Evolutionary conservation across 2,113 vertebrate species (phyloP).

Genomic region (Nibea albiflora): DNA sequence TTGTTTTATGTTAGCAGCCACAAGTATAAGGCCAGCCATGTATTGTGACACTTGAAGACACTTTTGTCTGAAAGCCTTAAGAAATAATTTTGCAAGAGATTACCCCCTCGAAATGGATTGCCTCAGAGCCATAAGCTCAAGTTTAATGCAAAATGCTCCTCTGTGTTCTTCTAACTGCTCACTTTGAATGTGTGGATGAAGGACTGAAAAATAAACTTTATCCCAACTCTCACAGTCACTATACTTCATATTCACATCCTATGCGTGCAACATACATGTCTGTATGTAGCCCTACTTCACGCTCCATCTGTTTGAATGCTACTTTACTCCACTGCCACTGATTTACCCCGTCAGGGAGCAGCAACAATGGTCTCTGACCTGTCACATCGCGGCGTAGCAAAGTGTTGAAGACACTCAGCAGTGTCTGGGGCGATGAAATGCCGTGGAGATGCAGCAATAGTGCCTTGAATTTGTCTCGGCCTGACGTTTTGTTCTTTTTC

Average conservation of each 20-base stretch:
- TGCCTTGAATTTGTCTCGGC: conserved; percentile 35
- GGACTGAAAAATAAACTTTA: not conserved
- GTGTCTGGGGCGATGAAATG: conserved; percentile 37
- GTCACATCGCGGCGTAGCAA: conserved; percentile 45
- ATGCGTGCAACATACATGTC: not conserved
- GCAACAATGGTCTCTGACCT: conserved; percentile 51
- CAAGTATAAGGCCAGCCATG: not conserved
- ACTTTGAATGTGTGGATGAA: too few relatives aligned
- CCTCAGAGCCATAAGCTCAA: not conserved
- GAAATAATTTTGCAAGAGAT: conserved; percentile 27
- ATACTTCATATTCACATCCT: not conserved
- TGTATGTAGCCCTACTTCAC: conserved; percentile 37
- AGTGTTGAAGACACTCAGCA: conserved; percentile 47
- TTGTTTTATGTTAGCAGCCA: not conserved
- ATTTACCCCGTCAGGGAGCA: conserved; percentile 56
- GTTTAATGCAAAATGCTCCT: not conserved
- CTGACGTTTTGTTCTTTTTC: conserved; percentile 23
- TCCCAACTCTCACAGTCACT: not conserved
- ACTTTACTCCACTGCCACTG: conserved; percentile 35
- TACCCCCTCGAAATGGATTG: not conserved
- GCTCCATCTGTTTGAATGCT: conserved; percentile 42
- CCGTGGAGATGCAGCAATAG: conserved; percentile 32
- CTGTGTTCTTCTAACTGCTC: too few relatives aligned
- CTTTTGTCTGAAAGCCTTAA: conserved; percentile 15
- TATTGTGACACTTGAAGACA: not conserved